Percentiles rank a stretch among this genome's conserved stretches.
Evolutionary conservation across 2,113 vertebrate genomes (phyloP).

Genomic region (Tragelaphus strepsiceros): DNA sequence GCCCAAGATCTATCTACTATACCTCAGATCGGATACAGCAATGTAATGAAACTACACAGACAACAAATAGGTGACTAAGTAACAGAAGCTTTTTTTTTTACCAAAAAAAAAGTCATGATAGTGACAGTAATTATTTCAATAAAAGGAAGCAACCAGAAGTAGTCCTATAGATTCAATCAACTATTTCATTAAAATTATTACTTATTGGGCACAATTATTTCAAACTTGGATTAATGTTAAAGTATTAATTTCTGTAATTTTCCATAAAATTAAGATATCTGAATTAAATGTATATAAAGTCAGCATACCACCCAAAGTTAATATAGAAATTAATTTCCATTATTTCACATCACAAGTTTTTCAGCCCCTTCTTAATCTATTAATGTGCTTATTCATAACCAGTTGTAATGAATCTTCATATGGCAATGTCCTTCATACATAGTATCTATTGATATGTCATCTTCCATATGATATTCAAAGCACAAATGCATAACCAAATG

Average conservation of each 20-base stretch:
- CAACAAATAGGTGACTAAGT: not conserved
- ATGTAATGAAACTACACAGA: not conserved
- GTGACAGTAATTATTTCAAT: not conserved
- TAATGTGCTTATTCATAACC: not conserved
- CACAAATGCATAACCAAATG: not conserved
- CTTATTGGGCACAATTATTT: not conserved
- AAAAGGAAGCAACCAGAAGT: not conserved
- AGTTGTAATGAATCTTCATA: not conserved
- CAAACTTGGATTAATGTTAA: not conserved
- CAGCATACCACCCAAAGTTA: not conserved
- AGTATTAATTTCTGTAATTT: not conserved
- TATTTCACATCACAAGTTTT: not conserved
- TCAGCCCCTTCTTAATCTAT: not conserved
- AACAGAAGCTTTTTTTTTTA: not conserved
- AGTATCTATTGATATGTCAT: not conserved
- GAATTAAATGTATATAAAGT: not conserved
- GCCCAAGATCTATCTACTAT: not conserved
- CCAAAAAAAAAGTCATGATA: not conserved
- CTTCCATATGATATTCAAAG: not conserved
- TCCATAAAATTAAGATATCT: not conserved
- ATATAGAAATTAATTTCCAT: not conserved
- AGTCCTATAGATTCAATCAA: not conserved
- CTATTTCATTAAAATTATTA: not conserved
- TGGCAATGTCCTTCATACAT: not conserved
- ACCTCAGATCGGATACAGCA: not conserved